phyloP scores from a whole-genome alignment of 2,113 vertebrate genomes.

The Pluvialis apricaria region DNA sequence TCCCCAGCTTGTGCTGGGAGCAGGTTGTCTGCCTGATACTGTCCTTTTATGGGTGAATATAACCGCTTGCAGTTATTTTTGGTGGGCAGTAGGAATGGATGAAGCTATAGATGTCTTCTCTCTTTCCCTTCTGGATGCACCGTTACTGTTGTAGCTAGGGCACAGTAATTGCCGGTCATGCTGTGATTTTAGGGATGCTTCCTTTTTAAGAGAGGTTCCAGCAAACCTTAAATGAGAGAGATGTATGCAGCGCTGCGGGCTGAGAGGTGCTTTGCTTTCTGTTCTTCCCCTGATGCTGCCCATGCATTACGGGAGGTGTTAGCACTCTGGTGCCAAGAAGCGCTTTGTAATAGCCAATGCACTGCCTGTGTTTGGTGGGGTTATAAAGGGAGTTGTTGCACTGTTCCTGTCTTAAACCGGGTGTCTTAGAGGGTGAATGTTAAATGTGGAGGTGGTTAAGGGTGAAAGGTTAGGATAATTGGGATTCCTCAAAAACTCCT shows the following conservation, averaged over 20 bases:
- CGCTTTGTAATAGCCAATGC: background rate
- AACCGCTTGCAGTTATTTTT: background rate
- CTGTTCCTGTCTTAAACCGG: rapidly evolving
- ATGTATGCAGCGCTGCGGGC: background rate
- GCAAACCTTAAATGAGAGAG: background rate
- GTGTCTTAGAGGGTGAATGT: background rate
- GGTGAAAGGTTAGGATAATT: background rate
- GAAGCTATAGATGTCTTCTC: background rate
- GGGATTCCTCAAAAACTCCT: background rate
- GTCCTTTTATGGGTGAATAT: background rate
- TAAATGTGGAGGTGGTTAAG: background rate
- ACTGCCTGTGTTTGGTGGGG: background rate
- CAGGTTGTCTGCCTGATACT: rapidly evolving
- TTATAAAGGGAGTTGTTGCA: background rate
- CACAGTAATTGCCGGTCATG: background rate
- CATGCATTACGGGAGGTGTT: rapidly evolving
- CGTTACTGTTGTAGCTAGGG: background rate
- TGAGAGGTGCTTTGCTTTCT: background rate
- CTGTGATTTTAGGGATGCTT: background rate
- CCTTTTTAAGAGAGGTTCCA: background rate
- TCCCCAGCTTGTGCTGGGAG: background rate
- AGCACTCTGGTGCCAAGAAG: no score
- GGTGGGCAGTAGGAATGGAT: background rate
- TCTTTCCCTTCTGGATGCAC: background rate
- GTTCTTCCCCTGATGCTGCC: background rate